Evolutionary conservation across 2,888 invertebrate species (phyloP), one percentile per base, ranked within the genome.

Genomic region (Diloba caeruleocephala): DNA sequence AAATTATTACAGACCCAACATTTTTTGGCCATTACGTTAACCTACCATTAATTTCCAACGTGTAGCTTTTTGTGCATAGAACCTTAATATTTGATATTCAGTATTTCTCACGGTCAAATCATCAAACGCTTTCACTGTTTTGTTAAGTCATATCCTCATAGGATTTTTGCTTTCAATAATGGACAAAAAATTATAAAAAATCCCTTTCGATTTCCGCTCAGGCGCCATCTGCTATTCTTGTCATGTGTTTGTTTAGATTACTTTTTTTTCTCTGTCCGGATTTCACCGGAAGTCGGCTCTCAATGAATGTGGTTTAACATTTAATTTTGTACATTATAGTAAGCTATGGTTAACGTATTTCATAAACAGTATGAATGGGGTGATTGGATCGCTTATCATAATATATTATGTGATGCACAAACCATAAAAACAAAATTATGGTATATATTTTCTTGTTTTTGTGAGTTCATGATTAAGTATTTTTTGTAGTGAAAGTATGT

Each of bases 201-300:
- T 81, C 78, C 87, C 92, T 92, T 93, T 92, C 92, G 92, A 91
- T 93, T 92, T 93, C 92, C 92, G 91, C 76, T 78, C 79, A 82
- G 89, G 91, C 91, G 90, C 92, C 92, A 93, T 92, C 91, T 93
- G 93, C 88, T 71, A 78, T 88, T 85, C 87, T 84, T 81, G 84
- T 86, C 85, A 83, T 84, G 85, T 88, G 87, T 90, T 89, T 89
- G 86, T 89, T 89, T 87, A 83, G 78, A 87, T 84, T 75, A 70
- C 65, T 80, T 87, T 89, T 70, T 90, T 90, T 87, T 74, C 67
- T 66, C 59, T 70, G 72, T 69, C 70, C 72, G 72, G 89, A 89
- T 91, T 90, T 87, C 87, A 89, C 91, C 91, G 92, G 91, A 92
- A 84, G 84, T 76, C 61, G 50, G 53, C 70, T 74, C 75, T 85